These are phyloP conservation scores for Amphiprion percula DNA, from an alignment of 2,113 vertebrate species.

Conservation along the genomic window DNA sequence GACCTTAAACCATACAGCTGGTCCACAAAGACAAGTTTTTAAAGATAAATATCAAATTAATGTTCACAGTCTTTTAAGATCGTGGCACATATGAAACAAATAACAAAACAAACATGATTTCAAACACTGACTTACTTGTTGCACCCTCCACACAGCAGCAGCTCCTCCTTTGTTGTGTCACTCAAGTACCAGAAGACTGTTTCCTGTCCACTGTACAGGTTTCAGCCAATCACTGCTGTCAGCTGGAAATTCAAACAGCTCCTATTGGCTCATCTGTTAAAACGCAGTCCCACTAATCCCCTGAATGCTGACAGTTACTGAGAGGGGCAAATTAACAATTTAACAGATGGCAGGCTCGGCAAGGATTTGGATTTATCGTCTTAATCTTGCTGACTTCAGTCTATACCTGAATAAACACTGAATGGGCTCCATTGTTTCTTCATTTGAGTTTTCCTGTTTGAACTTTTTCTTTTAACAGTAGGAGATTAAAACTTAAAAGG, in stretches of 20 bases:
- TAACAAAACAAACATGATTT: neutral
- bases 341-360: slow-evolving; percentile 53
- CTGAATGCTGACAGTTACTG: slow-evolving; percentile 27
- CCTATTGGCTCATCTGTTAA: slow-evolving; percentile 53
- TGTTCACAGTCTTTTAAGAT: too few species aligned
- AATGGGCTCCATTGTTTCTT: neutral
- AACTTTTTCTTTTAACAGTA: neutral
- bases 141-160: slow-evolving; percentile 9
- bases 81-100: too few species aligned
- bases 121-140: slow-evolving; percentile 22
- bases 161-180: slow-evolving; percentile 13
- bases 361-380: slow-evolving; percentile 55
- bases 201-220: neutral
- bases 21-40: neutral
- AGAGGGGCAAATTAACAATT: slow-evolving; percentile 18
- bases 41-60: neutral
- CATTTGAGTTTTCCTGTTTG: neutral
- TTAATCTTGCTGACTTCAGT: slow-evolving; percentile 52
- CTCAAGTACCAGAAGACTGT: slow-evolving; percentile 18
- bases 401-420: slow-evolving; percentile 4
- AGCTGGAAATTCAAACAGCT: neutral
- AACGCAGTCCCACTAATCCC: slow-evolving; percentile 28
- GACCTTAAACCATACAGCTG: too few species aligned
- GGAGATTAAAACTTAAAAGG: too few species aligned
- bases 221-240: slow-evolving; percentile 23